phyloP scores from a whole-genome alignment of 2,797 vertebrate genomes.

The Sciaenops ocellatus region DNA sequence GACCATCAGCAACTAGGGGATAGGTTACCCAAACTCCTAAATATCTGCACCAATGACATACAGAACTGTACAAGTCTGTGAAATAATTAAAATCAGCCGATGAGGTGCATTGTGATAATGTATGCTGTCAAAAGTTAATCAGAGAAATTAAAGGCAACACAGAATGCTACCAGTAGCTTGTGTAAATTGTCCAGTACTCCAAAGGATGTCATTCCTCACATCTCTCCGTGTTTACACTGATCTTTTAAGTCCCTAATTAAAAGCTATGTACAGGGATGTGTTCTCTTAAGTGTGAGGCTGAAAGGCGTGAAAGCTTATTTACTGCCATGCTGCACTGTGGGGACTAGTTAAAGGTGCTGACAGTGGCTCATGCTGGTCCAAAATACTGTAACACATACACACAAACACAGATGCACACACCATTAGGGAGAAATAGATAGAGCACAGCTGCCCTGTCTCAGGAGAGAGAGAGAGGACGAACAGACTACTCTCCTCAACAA shows the following conservation, averaged over 20 bases:
- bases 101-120: not conserved
- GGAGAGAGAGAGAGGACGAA: conserved; percentile 38
- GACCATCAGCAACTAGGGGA: not conserved
- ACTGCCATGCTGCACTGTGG: conserved; percentile 44
- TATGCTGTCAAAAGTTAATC: conserved; percentile 5
- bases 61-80: not conserved
- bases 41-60: conserved; percentile 13
- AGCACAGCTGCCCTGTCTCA: conserved; percentile 65
- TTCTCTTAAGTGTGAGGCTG: conserved; percentile 60
- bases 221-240: conserved; percentile 39
- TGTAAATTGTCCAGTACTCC: conserved; percentile 10
- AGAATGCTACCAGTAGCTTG: conserved; percentile 9
- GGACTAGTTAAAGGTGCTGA: conserved; percentile 75
- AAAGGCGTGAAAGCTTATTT: conserved; percentile 60
- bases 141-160: not conserved
- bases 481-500: conserved; percentile 16
- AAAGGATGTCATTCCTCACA: conserved; percentile 13
- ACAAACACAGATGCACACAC: conserved; percentile 23
- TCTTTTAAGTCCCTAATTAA: conserved; percentile 60
- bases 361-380: conserved; percentile 63
- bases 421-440: conserved; percentile 61
- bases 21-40: not conserved
- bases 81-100: conserved; percentile 4
- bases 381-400: conserved; percentile 48
- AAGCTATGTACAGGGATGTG: conserved; percentile 47